Base-by-base conservation (phyloP, 2,113 vertebrate genomes). In the Pangasianodon hypophthalmus region DNA sequence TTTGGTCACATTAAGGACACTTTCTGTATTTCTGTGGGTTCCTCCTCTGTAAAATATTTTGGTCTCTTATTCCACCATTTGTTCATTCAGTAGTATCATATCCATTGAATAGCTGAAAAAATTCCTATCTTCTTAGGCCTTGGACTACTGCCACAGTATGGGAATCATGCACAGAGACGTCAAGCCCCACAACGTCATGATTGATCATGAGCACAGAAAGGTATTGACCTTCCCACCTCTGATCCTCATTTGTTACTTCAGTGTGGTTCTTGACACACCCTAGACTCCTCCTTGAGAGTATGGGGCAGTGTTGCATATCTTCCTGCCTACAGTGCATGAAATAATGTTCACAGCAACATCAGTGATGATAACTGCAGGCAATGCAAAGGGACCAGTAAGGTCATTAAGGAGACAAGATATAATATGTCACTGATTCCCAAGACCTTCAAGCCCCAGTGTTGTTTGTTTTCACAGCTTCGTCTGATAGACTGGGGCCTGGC, bases 401-500 rank as follows among this genome's bases (percentile, higher is more conserved):
- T 58, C 48, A 58, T 10, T 75, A 4, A 75, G 14, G 24, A 16
- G n/a, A 24, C 13, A 37, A 11, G 18, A 24, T 69, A 2, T 50
- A 3, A 46, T 14, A 29, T 50, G n/a, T 13, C 9, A 9, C 5
- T 48, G 75, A 79, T 79, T 77, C 3, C 16, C 71, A 19, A 21
- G 3, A 0, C 6, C 73, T 24, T 75, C 44, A 13, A 48, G n/a
- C 5, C 29, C 44, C 69, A 50, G 46, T n/a, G 37, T 24, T 87
- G 80, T 88, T 73, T 69, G 52, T 6, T 71, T 37, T 19, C 60
- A 82, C 82, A 95, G 95, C 94, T 95, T 21, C 94, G 95, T 60
- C 92, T 95, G 44, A 95, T 95, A 48, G 95, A 95, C 92, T 95
- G 95, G 95, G 95, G 95, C 0, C 88, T 95, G 91, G 95, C 95